Evolutionary conservation across 35 echinoderm and acorn worm genomes (phyloP).

Genomic region (Apostichopus californicus): DNA sequence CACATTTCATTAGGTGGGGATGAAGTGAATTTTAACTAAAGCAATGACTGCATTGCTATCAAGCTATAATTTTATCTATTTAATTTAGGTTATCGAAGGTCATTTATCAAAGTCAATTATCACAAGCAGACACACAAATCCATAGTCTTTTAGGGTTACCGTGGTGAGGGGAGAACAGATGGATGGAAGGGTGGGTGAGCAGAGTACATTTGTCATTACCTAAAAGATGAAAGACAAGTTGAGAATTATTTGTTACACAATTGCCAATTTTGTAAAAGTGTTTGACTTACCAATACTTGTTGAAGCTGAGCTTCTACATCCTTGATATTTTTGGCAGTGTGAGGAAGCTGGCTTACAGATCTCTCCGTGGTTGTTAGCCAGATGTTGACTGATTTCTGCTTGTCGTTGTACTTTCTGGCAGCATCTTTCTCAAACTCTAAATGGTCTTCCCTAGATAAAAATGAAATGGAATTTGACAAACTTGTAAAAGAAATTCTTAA

Average conservation of each 20-base stretch:
- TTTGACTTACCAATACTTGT: slow-evolving; percentile 72
- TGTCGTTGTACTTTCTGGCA: slow-evolving; percentile 71
- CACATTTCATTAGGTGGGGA: not conserved
- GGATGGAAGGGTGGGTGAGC: no score
- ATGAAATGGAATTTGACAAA: no score
- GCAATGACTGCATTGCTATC: not conserved
- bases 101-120: no score
- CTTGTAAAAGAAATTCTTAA: no score
- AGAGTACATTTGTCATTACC: no score
- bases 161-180: no score
- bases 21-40: not conserved
- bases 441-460: slow-evolving; percentile 67
- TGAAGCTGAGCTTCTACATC: slow-evolving; percentile 79
- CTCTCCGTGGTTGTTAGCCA: slow-evolving; percentile 86
- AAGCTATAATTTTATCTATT: not conserved
- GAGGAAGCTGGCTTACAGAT: slow-evolving; percentile 63
- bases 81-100: no score
- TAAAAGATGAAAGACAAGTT: no score
- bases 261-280: no score
- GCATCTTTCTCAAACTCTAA: slow-evolving; percentile 78
- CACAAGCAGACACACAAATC: no score
- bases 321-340: slow-evolving; percentile 65
- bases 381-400: slow-evolving; percentile 56
- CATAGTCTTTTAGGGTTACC: no score
- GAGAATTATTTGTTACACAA: no score